A percentile compares a stretch with the other conserved stretches of the same genome.
phyloP scores from a whole-genome alignment of 2,888 invertebrate species.

The Scaptomyza flava region DNA sequence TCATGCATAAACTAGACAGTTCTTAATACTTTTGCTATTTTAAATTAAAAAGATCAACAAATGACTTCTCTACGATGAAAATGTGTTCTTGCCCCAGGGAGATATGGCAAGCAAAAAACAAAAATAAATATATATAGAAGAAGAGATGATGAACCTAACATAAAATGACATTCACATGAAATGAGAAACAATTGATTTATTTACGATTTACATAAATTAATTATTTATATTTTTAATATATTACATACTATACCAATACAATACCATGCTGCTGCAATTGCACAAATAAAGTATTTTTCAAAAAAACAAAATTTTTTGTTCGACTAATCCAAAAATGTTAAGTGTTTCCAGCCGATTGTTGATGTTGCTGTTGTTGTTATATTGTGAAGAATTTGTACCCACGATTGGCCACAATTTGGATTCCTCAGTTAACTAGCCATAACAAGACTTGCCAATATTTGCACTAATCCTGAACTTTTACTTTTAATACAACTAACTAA shows the following conservation, averaged over 20 bases:
- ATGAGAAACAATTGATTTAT: constrained; percentile 70
- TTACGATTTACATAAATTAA: constrained; percentile 80
- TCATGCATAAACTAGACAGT: constrained; percentile 33
- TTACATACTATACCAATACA: constrained; percentile 69
- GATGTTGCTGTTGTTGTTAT: constrained; percentile 23
- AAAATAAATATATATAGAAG: constrained; percentile 17
- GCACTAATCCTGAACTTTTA: constrained; percentile 53
- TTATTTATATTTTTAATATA: constrained; percentile 79
- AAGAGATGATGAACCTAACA: constrained; percentile 32
- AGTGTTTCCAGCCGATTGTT: constrained; percentile 27
- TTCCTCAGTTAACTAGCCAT: constrained; percentile 39
- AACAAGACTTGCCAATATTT: constrained; percentile 33
- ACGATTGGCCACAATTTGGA: constrained; percentile 38
- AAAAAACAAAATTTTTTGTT: constrained; percentile 32
- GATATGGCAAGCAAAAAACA: constrained; percentile 39
- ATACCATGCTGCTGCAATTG: constrained; percentile 81
- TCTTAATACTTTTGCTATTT: constrained; percentile 31
- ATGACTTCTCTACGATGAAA: constrained; percentile 23
- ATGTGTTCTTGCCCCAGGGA: constrained; percentile 52
- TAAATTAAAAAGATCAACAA: constrained; percentile 18
- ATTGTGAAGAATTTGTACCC: constrained; percentile 29
- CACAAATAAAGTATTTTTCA: constrained; percentile 83
- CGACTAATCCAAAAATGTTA: constrained; percentile 3
- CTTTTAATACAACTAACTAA: constrained; percentile 49
- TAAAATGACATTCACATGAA: constrained; percentile 44